These are phyloP conservation scores for Romanogobio albipinnatus DNA, from an alignment of 2,113 vertebrate species.

Conservation along the genomic window DNA sequence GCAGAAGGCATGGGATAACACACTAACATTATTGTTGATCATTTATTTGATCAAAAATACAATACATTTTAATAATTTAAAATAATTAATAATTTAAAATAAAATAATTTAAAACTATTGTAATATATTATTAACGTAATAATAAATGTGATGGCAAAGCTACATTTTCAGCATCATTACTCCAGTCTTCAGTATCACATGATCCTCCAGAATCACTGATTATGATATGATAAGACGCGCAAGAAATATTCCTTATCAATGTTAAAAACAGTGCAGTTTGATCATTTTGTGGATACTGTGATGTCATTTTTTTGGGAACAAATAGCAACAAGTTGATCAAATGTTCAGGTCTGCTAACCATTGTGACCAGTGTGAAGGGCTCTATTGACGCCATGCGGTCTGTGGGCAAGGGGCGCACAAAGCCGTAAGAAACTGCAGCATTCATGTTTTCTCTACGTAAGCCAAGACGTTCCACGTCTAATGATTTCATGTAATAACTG, in stretches of 20 bases:
- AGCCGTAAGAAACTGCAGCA: conserved; percentile 43
- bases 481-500: conserved; percentile 65
- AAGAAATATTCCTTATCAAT: background rate
- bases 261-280: too few species aligned
- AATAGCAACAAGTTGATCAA: conserved; percentile 4
- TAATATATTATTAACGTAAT: background rate
- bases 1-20: too few species aligned
- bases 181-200: background rate
- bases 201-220: background rate
- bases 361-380: conserved; percentile 24
- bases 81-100: too few species aligned
- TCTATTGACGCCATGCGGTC: conserved; percentile 44
- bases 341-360: conserved; percentile 11
- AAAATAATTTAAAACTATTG: too few species aligned
- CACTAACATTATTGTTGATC: too few species aligned
- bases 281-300: too few species aligned
- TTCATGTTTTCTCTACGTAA: conserved; percentile 52
- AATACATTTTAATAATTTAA: too few species aligned
- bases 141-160: background rate
- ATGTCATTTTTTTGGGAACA: background rate
- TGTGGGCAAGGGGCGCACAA: conserved; percentile 26
- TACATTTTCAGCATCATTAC: background rate
- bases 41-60: background rate
- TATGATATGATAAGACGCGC: background rate
- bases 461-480: conserved; percentile 55